phyloP scores from a whole-genome alignment of 2,113 vertebrate species.

The Petrocephalus zakoni region DNA sequence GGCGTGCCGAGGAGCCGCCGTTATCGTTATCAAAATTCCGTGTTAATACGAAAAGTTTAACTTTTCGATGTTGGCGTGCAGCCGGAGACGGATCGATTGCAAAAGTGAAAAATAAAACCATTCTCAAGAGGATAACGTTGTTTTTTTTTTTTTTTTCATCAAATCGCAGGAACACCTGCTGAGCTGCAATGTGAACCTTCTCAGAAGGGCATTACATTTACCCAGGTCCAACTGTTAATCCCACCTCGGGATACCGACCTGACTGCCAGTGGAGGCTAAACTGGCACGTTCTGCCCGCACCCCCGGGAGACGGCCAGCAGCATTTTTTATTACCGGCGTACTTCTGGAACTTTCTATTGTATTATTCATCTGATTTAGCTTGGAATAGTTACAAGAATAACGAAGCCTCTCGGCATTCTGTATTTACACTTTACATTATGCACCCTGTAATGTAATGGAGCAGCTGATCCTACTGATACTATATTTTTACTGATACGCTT shows the following conservation, averaged over 20 bases:
- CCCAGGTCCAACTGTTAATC: neutral
- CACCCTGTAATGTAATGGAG: neutral
- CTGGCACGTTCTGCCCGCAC: neutral
- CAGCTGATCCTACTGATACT: neutral
- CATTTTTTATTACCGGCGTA: neutral
- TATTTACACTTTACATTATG: constrained; percentile 1
- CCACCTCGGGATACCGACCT: constrained; percentile 32
- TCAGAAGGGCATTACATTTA: neutral
- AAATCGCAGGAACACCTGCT: neutral
- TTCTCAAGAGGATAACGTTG: neutral
- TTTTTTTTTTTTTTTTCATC: neutral
- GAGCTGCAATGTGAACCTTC: neutral
- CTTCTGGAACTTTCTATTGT: neutral
- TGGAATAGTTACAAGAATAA: neutral
- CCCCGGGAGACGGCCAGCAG: neutral
- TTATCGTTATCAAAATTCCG: neutral
- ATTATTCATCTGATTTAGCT: neutral
- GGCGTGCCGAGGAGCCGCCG: neutral
- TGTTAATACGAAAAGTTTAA: neutral
- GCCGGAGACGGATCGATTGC: neutral
- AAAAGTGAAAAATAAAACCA: neutral
- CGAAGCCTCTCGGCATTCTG: neutral
- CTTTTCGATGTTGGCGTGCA: neutral
- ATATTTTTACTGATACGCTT: neutral
- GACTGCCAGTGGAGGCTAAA: neutral